Base-by-base conservation (phyloP, 2,113 vertebrate genomes). In the Gavialis gangeticus region DNA sequence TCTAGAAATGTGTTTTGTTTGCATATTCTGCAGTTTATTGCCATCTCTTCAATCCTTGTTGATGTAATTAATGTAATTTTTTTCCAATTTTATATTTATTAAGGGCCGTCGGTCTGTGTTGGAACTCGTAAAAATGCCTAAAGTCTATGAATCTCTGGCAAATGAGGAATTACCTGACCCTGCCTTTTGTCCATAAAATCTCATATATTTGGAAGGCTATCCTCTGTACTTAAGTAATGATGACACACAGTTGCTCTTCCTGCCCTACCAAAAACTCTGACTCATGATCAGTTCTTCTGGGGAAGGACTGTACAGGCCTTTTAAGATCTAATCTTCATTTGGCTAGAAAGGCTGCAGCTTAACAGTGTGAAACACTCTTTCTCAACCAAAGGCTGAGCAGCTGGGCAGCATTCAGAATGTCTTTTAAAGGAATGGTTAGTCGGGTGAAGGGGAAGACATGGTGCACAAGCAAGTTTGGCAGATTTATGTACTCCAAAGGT, bases 401-500 rank as follows among this genome's bases (percentile, higher is more conserved):
- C 62, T 76, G 88, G 66, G 46, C 28, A 80, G 76, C 58, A 75
- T 80, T 93, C 73, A 54, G 25, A 9, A 75, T 27, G 24, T 55
- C 46, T 14, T 1, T 3, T 25, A 28, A 17, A 27, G 7, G 73
- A 28, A 27, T 55, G 24, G 22, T 73, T 73, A 46, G 73, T 28
- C 25, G 15, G 55, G 25, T 25, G 46, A 17, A 87, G 59, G 86
- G n/a, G 19, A 22, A 62, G 79, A 84, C 86, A 88, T 86, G 93
- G 84, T 16, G 85, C 46, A 30, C 66, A 92, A 62, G 28, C 9
- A 25, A 88, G 75, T 84, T 94, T 66, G 91, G 57, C 84, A 56
- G 66, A 75, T 87, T 96, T 93, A 71, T 59, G 95, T 93, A 88
- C 63, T 57, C 86, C 82, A 87, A 81, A 94, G 79, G 86, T 71